Conservation (phyloP, 1,140 invertebrate species). For the Tachypleus tridentatus region DNA sequence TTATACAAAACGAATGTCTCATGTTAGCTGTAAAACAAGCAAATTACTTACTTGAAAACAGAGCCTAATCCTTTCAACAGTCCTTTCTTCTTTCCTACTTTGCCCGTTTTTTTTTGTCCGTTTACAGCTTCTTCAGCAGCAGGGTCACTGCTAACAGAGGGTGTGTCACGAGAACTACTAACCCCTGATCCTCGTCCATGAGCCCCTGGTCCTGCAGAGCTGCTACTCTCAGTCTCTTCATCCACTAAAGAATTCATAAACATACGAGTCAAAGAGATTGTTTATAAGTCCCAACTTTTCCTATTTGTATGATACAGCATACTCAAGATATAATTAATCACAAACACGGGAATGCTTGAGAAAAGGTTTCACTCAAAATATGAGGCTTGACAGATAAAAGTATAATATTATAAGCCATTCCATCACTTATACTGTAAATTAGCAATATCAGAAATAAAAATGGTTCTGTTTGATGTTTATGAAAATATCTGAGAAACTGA, state of each 20-base stretch:
- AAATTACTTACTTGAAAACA: slow-evolving; percentile 50
- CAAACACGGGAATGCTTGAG: neutral
- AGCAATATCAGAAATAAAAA: too few relatives aligned
- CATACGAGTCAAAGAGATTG: neutral
- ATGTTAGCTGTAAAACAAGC: neutral
- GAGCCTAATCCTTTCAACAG: slow-evolving; percentile 63
- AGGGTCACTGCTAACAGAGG: too few relatives aligned
- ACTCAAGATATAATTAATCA: neutral
- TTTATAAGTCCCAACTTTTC: too few relatives aligned
- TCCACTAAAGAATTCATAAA: neutral
- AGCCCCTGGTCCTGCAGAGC: too few relatives aligned
- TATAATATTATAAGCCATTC: neutral
- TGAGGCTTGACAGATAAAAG: neutral
- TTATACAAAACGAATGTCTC: too few relatives aligned
- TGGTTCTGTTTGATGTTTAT: too few relatives aligned
- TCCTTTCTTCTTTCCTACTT: slow-evolving; percentile 54
- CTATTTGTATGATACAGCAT: neutral
- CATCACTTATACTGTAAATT: neutral
- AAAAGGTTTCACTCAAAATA: neutral
- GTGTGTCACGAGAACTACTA: too few relatives aligned
- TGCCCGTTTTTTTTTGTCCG: slow-evolving; percentile 23
- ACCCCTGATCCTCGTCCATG: too few relatives aligned
- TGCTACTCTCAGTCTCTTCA: too few relatives aligned
- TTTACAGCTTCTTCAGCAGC: too few relatives aligned
- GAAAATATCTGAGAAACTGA: too few relatives aligned